Percentiles rank a stretch among this genome's conserved stretches.
Conservation (phyloP, 2,113 vertebrate species). For the Turnix velox region DNA sequence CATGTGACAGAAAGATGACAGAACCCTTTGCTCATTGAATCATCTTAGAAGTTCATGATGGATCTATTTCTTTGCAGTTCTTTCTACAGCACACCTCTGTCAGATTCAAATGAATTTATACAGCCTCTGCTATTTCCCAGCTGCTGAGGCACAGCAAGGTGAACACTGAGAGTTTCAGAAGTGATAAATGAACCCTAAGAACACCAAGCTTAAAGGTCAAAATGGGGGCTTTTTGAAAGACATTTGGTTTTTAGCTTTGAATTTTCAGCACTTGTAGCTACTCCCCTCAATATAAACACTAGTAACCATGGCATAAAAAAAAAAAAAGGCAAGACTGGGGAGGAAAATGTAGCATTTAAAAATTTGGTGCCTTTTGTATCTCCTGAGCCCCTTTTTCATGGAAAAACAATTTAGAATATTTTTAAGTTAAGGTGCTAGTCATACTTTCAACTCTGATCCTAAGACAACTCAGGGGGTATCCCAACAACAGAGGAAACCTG, state of each 20-base stretch:
- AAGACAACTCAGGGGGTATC: too few relatives aligned
- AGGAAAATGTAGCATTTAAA: not conserved
- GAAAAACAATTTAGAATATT: not conserved
- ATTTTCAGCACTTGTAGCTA: not conserved
- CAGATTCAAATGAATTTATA: not conserved
- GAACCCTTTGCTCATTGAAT: not conserved
- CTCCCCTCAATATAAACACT: not conserved
- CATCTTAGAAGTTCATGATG: not conserved
- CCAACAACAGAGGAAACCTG: not conserved
- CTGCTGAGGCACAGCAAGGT: not conserved
- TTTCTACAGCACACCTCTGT: not conserved
- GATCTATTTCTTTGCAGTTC: not conserved
- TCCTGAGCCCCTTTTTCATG: not conserved
- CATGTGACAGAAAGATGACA: not conserved
- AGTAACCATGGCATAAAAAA: not conserved
- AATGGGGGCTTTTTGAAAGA: not conserved
- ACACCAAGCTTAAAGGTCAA: not conserved
- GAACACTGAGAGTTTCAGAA: not conserved
- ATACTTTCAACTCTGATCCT: not conserved
- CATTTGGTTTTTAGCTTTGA: not conserved
- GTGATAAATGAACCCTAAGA: not conserved
- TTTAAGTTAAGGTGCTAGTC: not conserved
- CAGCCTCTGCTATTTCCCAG: not conserved
- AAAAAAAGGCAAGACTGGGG: not conserved
- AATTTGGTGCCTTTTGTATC: not conserved